phyloP scores from a whole-genome alignment of 2,113 vertebrate species.

The Gavia stellata region DNA sequence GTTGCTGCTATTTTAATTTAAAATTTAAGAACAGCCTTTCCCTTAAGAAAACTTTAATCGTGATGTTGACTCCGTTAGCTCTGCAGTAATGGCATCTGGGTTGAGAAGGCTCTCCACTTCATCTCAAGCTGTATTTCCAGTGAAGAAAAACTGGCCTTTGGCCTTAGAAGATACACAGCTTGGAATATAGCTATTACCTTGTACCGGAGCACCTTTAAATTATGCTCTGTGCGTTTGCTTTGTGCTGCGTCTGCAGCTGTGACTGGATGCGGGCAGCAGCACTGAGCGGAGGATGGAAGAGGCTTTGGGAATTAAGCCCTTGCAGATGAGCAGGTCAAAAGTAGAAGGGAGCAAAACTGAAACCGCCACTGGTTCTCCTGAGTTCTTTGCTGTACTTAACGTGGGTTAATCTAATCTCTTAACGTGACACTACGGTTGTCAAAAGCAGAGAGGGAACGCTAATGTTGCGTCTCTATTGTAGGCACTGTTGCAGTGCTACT shows the following conservation, averaged over 20 bases:
- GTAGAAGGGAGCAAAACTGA: not conserved
- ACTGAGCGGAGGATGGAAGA: not conserved
- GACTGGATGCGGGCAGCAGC: not conserved
- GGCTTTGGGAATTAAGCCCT: not conserved
- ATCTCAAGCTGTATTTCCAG: not conserved
- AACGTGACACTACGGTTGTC: not conserved
- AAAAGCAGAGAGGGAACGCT: not conserved
- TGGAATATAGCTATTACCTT: not conserved
- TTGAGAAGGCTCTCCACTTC: not conserved
- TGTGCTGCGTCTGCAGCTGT: not conserved
- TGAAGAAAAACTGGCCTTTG: not conserved
- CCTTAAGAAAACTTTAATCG: not conserved
- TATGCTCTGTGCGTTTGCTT: not conserved
- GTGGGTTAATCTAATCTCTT: not conserved
- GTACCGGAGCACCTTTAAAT: not conserved
- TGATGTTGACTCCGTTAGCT: not conserved
- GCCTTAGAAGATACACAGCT: not conserved
- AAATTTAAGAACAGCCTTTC: not conserved
- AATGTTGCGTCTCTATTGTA: not conserved
- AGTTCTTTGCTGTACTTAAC: not conserved
- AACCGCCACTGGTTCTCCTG: not conserved
- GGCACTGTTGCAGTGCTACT: not conserved
- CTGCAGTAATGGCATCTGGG: not conserved
- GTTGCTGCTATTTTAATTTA: not conserved
- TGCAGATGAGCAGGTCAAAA: not conserved